Base-by-base conservation (phyloP, 2,888 invertebrate species). In the Cabera pusaria region DNA sequence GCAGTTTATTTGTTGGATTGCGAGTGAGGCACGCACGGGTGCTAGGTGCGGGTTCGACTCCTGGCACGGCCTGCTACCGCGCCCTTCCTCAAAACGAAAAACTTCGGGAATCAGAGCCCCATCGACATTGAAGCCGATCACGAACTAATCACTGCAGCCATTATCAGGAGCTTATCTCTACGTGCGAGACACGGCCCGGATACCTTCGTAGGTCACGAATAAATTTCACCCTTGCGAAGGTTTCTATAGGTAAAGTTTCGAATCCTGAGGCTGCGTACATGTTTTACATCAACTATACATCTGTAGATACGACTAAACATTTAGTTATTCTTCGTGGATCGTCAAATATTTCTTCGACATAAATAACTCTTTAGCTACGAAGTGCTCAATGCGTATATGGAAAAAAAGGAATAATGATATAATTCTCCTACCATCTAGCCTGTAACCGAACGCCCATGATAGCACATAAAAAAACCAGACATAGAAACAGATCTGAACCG, bases 11-110 rank as follows among this genome's bases (percentile, higher is more conserved):
- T 33, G 41, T 36, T 35, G 25, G 43, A 34, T 46, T 33, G 41
- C 26, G 44, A 26, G 44, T 41, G 27, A 29, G 41, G 32, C 52
- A 48, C 52, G 50, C 50, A 50, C 22, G 26, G 19, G 14, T 14
- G 14, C 14, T 2, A 14, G n/a, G 24, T 10, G 18, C 17, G 20
- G 21, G 21, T 21, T 29, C 14, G 20, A 14, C 6, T n/a, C 20
- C 45, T 32, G 46, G 50, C 42, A 39, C 52, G 40, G 38, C 22
- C 28, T 40, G 42, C 36, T 33, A 38, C 33, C 34, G 33, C 31
- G 28, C 11, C 33, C 38, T 29, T 31, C 23, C 17, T 18, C 14
- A 9, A 20, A 16, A 9, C 12, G 26, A 35, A 29, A 29, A 41
- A 41, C 25, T 35, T 31, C 4, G 12, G 7, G 10, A 31, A 22